Percentiles rank a stretch among this genome's conserved stretches.
These are phyloP conservation scores for Neodiprion virginianus DNA, from an alignment of 1,140 invertebrate species.

Conservation along the genomic window DNA sequence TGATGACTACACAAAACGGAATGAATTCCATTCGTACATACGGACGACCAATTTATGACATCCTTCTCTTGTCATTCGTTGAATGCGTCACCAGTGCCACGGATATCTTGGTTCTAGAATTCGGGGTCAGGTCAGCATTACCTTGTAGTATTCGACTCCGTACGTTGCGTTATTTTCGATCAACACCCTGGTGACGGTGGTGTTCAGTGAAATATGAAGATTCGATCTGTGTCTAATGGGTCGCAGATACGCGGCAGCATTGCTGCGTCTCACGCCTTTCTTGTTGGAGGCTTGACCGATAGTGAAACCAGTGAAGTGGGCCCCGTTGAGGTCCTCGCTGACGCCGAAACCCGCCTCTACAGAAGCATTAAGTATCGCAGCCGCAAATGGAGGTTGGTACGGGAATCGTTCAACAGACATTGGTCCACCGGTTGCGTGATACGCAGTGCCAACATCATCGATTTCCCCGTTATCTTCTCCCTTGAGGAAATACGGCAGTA, in stretches of 20 bases:
- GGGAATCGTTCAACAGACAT: slow-evolving; percentile 54
- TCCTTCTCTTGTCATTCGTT: too few species aligned
- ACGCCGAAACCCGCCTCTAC: slow-evolving; percentile 63
- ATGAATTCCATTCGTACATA: too few species aligned
- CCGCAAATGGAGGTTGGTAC: slow-evolving; percentile 61
- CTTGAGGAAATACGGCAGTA: slow-evolving; percentile 66
- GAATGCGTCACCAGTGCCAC: slow-evolving; percentile 34
- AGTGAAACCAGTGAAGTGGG: slow-evolving; percentile 57
- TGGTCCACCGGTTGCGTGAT: slow-evolving; percentile 43
- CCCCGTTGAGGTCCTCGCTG: slow-evolving; percentile 67
- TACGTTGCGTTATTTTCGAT: slow-evolving; percentile 30
- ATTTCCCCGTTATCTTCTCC: slow-evolving; percentile 59
- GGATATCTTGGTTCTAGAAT: slow-evolving; percentile 41
- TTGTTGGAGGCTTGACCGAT: slow-evolving; percentile 64
- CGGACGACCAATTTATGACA: too few species aligned
- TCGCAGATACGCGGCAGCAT: slow-evolving; percentile 48
- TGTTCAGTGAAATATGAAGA: slow-evolving; percentile 72
- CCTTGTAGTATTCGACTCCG: slow-evolving; percentile 39
- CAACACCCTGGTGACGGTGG: slow-evolving; percentile 67
- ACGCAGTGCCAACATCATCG: slow-evolving; percentile 46
- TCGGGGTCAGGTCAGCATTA: slow-evolving; percentile 19
- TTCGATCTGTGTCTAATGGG: slow-evolving; percentile 65
- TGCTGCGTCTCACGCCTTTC: slow-evolving; percentile 71
- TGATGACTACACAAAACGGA: too few species aligned
- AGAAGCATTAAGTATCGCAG: slow-evolving; percentile 68